A percentile compares a stretch with the other conserved stretches of the same genome.
Conservation (phyloP, 1,140 invertebrate genomes). For the Panagrolaimus sp. region DNA sequence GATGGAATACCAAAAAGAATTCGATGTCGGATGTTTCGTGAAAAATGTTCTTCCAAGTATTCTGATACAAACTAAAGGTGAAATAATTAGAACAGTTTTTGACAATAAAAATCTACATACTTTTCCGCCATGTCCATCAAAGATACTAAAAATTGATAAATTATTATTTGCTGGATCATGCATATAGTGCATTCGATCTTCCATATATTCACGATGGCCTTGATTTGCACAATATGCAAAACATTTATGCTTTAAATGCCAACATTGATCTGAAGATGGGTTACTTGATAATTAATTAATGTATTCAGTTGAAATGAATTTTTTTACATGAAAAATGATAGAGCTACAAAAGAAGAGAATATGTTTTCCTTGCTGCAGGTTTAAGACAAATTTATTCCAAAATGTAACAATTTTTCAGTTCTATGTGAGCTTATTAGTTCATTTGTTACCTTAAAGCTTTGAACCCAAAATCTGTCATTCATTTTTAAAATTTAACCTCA, state of each 20-base stretch:
- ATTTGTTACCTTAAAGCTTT: too few relatives aligned
- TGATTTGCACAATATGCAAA: slow-evolving; percentile 20
- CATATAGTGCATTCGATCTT: slow-evolving; percentile 25
- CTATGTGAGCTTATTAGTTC: too few relatives aligned
- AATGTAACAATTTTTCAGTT: too few relatives aligned
- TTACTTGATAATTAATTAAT: too few relatives aligned
- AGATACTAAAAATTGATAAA: slow-evolving; percentile 28
- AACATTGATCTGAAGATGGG: neutral
- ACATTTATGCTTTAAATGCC: slow-evolving; percentile 21
- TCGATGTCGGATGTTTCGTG: neutral
- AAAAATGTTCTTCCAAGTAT: slow-evolving; percentile 27
- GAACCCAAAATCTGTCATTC: neutral
- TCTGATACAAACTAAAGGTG: slow-evolving; percentile 26
- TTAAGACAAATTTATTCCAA: too few relatives aligned
- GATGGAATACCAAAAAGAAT: neutral
- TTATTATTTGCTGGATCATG: slow-evolving; percentile 24
- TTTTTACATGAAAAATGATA: too few relatives aligned
- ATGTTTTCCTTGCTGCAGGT: too few relatives aligned
- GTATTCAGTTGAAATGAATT: too few relatives aligned
- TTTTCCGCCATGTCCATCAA: slow-evolving; percentile 28
- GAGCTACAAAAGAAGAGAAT: too few relatives aligned
- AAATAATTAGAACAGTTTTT: neutral
- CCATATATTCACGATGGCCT: slow-evolving; percentile 20
- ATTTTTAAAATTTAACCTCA: neutral
- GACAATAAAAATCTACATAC: slow-evolving; percentile 14